Conservation (phyloP, 23 tunicate species). For the Trididemnum miniatum region DNA sequence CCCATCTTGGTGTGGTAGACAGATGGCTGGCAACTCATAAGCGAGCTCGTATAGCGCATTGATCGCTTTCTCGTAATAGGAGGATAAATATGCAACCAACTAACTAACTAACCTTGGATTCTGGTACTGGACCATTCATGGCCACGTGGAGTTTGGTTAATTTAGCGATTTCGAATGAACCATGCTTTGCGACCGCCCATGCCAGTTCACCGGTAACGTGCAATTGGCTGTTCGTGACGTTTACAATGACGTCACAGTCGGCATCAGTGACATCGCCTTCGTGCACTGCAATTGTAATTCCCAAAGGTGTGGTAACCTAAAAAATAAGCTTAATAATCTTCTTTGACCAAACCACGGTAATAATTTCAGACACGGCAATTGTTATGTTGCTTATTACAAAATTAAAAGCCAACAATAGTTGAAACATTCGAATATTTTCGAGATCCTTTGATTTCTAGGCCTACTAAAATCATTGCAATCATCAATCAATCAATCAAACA, state of each 20-base stretch:
- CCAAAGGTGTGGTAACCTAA: conserved; percentile 78
- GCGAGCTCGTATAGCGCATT: too few species aligned
- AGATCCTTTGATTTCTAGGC: too few species aligned
- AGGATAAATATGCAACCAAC: too few species aligned
- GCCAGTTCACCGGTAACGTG: conserved; percentile 76
- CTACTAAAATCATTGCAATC: too few species aligned
- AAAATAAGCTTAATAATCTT: too few species aligned
- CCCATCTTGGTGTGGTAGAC: too few species aligned
- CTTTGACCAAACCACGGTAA: too few species aligned
- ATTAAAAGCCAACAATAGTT: not conserved
- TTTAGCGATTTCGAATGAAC: conserved; percentile 64
- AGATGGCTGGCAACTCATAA: too few species aligned
- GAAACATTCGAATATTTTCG: not conserved
- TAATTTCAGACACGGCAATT: too few species aligned
- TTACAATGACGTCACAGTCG: conserved; percentile 77
- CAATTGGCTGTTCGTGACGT: conserved; percentile 68
- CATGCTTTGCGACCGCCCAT: conserved; percentile 91
- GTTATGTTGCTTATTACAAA: too few species aligned
- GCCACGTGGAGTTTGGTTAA: conserved; percentile 68
- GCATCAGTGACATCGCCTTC: conserved; percentile 77
- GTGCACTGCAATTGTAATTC: conserved; percentile 53
- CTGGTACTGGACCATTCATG: conserved; percentile 70
- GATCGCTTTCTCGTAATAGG: too few species aligned
- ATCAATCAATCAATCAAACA: too few species aligned
- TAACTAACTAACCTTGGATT: conserved; percentile 49